Conservation (phyloP, 2,113 vertebrate genomes). For the Irena cyanogastra region DNA sequence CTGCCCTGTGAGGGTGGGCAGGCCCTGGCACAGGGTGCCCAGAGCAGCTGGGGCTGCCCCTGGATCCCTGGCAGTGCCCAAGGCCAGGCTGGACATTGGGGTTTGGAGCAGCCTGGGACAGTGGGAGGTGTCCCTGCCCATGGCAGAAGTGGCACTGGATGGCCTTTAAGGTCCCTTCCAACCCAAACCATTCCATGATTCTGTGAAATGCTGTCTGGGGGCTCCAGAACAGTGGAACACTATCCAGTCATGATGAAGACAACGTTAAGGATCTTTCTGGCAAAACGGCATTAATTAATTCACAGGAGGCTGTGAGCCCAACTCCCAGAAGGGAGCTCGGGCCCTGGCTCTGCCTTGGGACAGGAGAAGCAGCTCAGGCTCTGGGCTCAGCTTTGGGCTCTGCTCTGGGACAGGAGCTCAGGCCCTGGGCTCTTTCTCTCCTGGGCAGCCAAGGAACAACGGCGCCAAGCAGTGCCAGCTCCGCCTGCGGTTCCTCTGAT, state of each 20-base stretch:
- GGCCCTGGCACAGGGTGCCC: neutral
- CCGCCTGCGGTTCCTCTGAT: neutral
- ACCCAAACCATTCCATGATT: neutral
- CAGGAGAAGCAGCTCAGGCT: neutral
- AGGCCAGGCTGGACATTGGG: neutral
- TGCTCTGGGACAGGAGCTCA: neutral
- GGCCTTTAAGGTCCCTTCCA: neutral
- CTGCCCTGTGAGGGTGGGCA: rapidly evolving
- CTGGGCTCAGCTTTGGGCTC: neutral
- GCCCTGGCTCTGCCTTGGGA: neutral
- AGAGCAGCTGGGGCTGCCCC: neutral
- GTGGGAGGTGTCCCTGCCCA: neutral
- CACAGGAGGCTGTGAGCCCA: neutral
- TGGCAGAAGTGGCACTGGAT: rapidly evolving
- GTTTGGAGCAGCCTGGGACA: neutral
- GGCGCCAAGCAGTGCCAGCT: neutral
- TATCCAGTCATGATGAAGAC: neutral
- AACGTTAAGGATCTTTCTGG: neutral
- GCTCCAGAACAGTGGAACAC: neutral
- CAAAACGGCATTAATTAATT: neutral
- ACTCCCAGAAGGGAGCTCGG: neutral
- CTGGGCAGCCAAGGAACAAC: neutral
- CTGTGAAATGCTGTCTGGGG: neutral
- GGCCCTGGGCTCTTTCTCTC: neutral
- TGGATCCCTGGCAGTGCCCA: neutral